Base-by-base conservation (phyloP, 1,140 invertebrate genomes). In the Probaryconus sp. region DNA sequence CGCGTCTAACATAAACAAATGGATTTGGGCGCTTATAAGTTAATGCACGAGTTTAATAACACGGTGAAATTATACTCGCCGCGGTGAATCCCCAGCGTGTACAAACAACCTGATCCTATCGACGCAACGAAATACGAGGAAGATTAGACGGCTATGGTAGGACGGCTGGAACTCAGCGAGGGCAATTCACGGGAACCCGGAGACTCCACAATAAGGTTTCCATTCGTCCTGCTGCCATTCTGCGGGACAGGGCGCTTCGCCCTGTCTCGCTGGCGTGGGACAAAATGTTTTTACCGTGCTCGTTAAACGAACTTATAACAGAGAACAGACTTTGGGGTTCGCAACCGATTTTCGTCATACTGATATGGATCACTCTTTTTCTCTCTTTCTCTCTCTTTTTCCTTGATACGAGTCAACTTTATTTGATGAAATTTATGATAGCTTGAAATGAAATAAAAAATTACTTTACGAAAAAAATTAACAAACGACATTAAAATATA, bases 81-180 rank as follows among this genome's bases (percentile, higher is more conserved):
- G 68, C 58, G 58, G 58, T 71, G 74, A 77, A 77, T 77, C 74
- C 74, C 74, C 58, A 72, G 20, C 64, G 51, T 72, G 69, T 77
- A 69, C 69, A 77, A 77, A 77, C 69, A 77, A 77, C 75, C 69
- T 73, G 75, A 77, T 77, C 75, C 75, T 58, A 77, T 77, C 68
- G 56, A 70, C 53, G 64, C 58, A 72, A 77, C 64, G 65, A 77
- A 77, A 77, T 70, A 77, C 65, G 75, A 70, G 75, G 21, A 73
- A 72, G 75, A 77, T 77, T 77, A 77, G 75, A 72, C 58, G 40
- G 31, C 51, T n/a, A n/a, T n/a, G n/a, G n/a, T n/a, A 51, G 58
- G 38, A 63, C 33, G 51, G 58, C 48, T 14, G 48, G n/a, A n/a
- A n/a, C n/a, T n/a, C n/a, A 67, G 74, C 60, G 58, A 69, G 75